Base-by-base conservation (phyloP, 2,797 vertebrate species). In the Choloepus didactylus region DNA sequence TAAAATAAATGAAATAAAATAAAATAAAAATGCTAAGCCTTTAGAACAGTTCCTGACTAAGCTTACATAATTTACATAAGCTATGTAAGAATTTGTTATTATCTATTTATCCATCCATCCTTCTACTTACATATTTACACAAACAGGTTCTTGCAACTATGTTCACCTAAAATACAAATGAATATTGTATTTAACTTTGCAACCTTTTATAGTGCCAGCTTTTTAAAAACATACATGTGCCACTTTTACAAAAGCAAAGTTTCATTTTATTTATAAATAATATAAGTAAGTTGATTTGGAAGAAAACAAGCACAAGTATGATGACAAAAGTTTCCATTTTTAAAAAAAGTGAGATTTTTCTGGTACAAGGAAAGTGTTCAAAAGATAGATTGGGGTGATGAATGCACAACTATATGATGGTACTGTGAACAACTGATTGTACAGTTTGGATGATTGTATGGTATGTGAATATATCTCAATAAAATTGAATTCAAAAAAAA, bases 121-220 rank as follows among this genome's bases (percentile, higher is more conserved):
- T 60, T 60, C 25, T 60, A 60, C 59, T 60, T 60, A 60, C 7
- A n/a, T 59, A 64, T 38, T 89, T 80, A 9, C 38, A 70, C 69
- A 69, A 69, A 80, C 25, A 12, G 23, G 70, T 46, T 60, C 31
- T 67, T 59, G 27, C 56, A 72, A 44, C 29, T 31, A 72, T 72
- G 27, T 44, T 72, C 51, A 59, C 35, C 51, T 69, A 69, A 89
- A 89, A 80, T 80, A 56, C 29, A 69, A 89, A 89, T 80, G 64
- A 56, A 18, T 56, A 59, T 35, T 69, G 35, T 69, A 80, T 49
- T 49, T 49, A 7, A 49, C 19, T n/a, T n/a, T 69, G 49, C 31
- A 44, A 18, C 1, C 41, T 56, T 79, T 44, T 25, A 44, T 44
- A 79, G 31, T 59, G 23, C 2, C 62, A 66, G 51, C 54, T 67